Conservation (phyloP, 2,113 vertebrate species). For the Macaca mulatta region DNA sequence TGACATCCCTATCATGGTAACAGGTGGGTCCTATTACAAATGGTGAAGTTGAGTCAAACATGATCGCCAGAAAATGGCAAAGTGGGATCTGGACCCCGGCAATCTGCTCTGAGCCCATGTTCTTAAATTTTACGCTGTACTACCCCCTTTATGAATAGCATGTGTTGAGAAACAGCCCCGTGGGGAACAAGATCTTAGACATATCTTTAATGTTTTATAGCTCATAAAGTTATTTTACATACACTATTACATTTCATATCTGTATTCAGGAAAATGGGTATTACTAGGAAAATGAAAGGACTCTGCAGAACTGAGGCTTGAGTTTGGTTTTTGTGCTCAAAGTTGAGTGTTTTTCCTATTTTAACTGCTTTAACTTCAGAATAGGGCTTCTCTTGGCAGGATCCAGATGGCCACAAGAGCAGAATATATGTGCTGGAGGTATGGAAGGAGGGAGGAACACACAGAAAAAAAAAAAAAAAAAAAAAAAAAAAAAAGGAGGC, state of each 20-base stretch:
- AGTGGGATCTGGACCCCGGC: background rate
- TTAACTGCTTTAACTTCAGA: background rate
- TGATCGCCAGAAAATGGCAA: background rate
- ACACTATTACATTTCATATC: slow-evolving; percentile 10
- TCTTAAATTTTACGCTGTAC: background rate
- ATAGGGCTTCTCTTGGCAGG: background rate
- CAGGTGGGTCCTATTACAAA: background rate
- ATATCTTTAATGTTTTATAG: slow-evolving; percentile 33
- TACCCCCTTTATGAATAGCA: background rate
- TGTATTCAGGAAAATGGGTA: background rate
- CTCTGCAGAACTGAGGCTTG: background rate
- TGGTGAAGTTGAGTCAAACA: background rate
- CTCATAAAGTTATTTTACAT: slow-evolving; percentile 33
- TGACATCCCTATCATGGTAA: background rate
- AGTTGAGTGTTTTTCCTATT: background rate
- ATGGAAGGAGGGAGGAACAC: background rate
- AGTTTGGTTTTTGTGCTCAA: background rate
- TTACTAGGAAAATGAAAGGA: background rate
- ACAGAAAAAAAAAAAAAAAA: background rate
- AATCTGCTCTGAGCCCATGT: background rate
- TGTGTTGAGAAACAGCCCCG: background rate
- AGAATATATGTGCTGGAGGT: rapidly evolving
- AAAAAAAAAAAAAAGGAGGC: background rate
- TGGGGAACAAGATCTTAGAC: background rate
- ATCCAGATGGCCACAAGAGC: background rate